Percentiles rank a stretch among this genome's conserved stretches.
Conservation (phyloP, 2,797 vertebrate species). For the Alauda arvensis region DNA sequence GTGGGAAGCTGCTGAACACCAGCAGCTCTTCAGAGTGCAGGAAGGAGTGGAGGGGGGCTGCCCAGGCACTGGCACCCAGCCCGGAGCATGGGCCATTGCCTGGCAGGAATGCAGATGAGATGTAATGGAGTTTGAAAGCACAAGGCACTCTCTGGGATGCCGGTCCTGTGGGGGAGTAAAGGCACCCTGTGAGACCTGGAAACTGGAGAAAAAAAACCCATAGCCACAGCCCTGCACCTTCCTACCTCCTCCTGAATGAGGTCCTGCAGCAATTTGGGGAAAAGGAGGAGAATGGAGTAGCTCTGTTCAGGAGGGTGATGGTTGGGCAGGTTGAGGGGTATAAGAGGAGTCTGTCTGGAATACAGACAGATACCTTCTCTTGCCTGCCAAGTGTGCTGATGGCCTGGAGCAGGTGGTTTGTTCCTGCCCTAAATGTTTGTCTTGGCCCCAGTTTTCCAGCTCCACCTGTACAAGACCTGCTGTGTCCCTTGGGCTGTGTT, state of each 20-base stretch:
- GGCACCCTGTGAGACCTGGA: background rate
- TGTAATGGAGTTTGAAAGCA: constrained; percentile 24
- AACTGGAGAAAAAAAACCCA: background rate
- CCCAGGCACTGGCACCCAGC: background rate
- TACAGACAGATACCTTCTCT: background rate
- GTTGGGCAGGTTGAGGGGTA: background rate
- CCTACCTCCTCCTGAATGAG: background rate
- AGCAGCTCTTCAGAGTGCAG: background rate
- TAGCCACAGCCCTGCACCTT: background rate
- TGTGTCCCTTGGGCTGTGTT: background rate
- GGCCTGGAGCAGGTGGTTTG: background rate
- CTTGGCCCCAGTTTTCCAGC: background rate
- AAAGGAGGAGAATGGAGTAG: background rate
- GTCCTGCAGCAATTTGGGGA: background rate
- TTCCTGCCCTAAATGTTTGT: background rate
- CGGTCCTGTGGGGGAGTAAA: background rate
- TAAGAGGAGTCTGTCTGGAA: background rate
- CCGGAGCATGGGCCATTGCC: background rate
- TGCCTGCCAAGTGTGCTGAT: background rate
- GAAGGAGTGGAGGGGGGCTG: background rate
- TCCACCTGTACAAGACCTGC: background rate
- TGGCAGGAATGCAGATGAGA: constrained; percentile 34
- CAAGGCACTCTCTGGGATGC: background rate
- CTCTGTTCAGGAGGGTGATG: background rate
- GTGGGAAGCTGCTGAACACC: background rate